Percentiles rank a stretch among this genome's conserved stretches.
Conservation (phyloP, 2,888 invertebrate species). For the Scaptomyza reducta region DNA sequence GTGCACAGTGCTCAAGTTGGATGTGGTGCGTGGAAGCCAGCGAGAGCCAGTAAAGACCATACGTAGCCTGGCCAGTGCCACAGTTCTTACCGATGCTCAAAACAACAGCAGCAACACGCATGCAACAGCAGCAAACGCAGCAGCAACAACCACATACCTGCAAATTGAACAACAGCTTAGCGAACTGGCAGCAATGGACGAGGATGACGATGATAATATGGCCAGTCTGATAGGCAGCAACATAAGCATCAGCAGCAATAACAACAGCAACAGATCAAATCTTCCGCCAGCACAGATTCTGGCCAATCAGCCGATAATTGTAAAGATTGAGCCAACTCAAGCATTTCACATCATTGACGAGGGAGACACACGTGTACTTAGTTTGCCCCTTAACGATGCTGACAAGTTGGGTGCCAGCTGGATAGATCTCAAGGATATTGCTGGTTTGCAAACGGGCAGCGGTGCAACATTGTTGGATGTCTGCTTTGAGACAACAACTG, state of each 20-base stretch:
- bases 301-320: conserved; percentile 82
- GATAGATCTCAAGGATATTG: conserved; percentile 83
- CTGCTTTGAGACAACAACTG: conserved; percentile 70
- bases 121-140: conserved; percentile 35
- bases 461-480: conserved; percentile 77
- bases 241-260: conserved; percentile 27
- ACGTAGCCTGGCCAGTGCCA: conserved; percentile 41
- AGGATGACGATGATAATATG: conserved; percentile 61
- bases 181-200: conserved; percentile 62
- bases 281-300: conserved; percentile 49
- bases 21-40: conserved; percentile 67
- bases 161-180: conserved; percentile 73
- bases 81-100: conserved; percentile 7
- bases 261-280: conserved; percentile 22
- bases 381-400: conserved; percentile 81
- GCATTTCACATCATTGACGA: conserved; percentile 83
- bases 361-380: conserved; percentile 82
- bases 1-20: conserved; percentile 81
- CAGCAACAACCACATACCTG: conserved; percentile 65
- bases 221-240: conserved; percentile 53
- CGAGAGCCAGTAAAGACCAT: conserved; percentile 54
- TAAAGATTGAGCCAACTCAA: conserved; percentile 83
- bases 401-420: conserved; percentile 83
- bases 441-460: conserved; percentile 77
- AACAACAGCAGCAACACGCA: neutral